phyloP scores from a whole-genome alignment of 2,797 vertebrate species.

The Macroramphosus scolopax region DNA sequence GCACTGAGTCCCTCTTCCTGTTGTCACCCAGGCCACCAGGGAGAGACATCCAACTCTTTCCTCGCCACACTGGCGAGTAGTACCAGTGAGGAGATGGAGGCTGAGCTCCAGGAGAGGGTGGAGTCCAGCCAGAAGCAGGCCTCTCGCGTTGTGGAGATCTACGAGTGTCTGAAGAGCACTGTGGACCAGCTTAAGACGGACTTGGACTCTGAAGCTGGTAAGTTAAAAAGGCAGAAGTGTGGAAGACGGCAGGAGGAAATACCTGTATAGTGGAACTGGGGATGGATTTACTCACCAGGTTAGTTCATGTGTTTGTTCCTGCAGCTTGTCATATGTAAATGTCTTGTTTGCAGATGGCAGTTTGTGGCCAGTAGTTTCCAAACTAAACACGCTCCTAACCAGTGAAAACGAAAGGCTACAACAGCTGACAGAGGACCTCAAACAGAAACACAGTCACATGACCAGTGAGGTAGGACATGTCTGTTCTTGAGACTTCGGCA shows the following conservation, averaged over 20 bases:
- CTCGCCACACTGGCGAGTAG: conserved; percentile 94
- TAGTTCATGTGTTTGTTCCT: too few relatives aligned
- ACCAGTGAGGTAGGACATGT: conserved; percentile 90
- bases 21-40: conserved; percentile 69
- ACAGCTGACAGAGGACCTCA: conserved; percentile 87
- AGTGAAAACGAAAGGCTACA: conserved; percentile 88
- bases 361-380: conserved; percentile 65
- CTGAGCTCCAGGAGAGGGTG: conserved; percentile 91
- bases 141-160: conserved; percentile 85
- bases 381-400: conserved; percentile 82
- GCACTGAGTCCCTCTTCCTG: background rate
- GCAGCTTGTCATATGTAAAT: too few relatives aligned
- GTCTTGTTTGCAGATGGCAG: conserved; percentile 52
- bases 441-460: conserved; percentile 92
- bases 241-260: too few relatives aligned
- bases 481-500: too few relatives aligned
- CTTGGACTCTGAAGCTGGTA: conserved; percentile 62
- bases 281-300: too few relatives aligned
- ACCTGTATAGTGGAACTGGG: too few relatives aligned
- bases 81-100: conserved; percentile 96
- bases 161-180: conserved; percentile 81
- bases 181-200: conserved; percentile 75
- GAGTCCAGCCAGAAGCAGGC: conserved; percentile 90
- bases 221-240: conserved; percentile 18
- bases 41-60: conserved; percentile 86